phyloP scores from a whole-genome alignment of 2,888 invertebrate species.

The Cylloceria caligata region DNA sequence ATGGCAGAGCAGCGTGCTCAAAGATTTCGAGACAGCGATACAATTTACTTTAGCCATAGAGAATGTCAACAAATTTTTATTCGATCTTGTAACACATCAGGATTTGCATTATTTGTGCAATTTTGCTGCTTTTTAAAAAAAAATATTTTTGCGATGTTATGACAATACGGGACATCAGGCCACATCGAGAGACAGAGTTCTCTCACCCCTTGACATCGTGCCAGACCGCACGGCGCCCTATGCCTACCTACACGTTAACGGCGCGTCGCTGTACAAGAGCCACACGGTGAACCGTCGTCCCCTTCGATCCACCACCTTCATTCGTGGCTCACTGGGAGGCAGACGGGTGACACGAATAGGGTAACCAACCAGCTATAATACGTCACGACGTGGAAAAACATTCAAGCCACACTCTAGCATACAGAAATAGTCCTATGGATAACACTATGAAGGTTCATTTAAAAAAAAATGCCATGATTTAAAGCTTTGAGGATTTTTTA shows the following conservation, averaged over 20 bases:
- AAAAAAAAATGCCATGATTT: background rate
- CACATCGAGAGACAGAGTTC: slow-evolving; percentile 65
- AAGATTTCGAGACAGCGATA: too few species aligned
- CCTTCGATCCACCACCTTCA: slow-evolving; percentile 63
- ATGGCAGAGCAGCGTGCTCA: too few species aligned
- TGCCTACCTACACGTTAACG: slow-evolving; percentile 64
- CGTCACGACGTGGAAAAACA: slow-evolving; percentile 30
- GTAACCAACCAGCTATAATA: slow-evolving; percentile 22
- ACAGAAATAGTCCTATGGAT: slow-evolving; percentile 21
- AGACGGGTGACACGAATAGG: slow-evolving; percentile 44
- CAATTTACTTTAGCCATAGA: too few species aligned
- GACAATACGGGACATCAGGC: slow-evolving; percentile 10
- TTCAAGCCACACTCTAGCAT: background rate
- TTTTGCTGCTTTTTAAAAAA: background rate
- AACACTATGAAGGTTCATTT: background rate
- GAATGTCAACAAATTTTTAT: too few species aligned
- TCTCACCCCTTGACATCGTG: slow-evolving; percentile 73
- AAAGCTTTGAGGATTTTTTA: background rate
- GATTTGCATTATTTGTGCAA: too few species aligned
- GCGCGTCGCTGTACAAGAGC: slow-evolving; percentile 19
- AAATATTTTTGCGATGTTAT: background rate
- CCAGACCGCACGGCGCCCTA: slow-evolving; percentile 76
- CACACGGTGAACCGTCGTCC: slow-evolving; percentile 28
- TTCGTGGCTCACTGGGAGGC: slow-evolving; percentile 36
- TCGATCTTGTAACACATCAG: too few species aligned